Base-by-base conservation (phyloP, 2,888 invertebrate species). In the Scaptomyza polygonia region DNA sequence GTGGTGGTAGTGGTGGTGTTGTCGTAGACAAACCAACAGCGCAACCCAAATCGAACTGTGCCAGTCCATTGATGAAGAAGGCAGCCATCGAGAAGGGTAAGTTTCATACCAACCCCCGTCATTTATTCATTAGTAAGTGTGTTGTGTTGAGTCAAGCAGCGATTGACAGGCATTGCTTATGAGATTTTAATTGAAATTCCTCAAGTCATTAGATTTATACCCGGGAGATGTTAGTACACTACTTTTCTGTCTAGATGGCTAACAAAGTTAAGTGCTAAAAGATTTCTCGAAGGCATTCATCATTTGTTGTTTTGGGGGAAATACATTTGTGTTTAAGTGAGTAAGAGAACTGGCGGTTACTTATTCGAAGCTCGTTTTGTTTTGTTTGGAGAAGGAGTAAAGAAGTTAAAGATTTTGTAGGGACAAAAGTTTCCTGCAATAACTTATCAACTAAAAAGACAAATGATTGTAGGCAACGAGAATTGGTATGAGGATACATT, bases 1-100 rank as follows among this genome's bases (percentile, higher is more conserved):
- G 96, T 34, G 96, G n/a, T 34, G 2, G 6, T n/a, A 7, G n/a
- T 36, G 21, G 94, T 9, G 9, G 93, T 0, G 94, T 94, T 21
- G 42, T 21, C 18, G 42, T 43, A 29, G 96, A 96, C 90, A 92
- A 91, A 59, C 89, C 72, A 73, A 80, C 85, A 77, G 77, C 72
- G 76, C 84, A 73, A 61, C 68, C 84, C 29, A 79, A 79, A 63
- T 82, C 86, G 12, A 85, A 79, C 65, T 58, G 57, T 65, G 79
- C 76, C 72, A 81, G 76, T 84, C 86, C 83, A 42, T 51, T 86
- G 67, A 80, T 88, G 68, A 84, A 88, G 61, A 86, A 86, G 59
- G 78, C 74, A 3, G 80, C 83, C 43, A 49, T 63, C n/a, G 82
- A 82, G 34, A 82, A 83, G 61, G 77, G 82, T 82, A 62, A 81